These are phyloP conservation scores for Chalcosyrphus nemorum DNA, from an alignment of 2,888 invertebrate species.

Conservation along the genomic window DNA sequence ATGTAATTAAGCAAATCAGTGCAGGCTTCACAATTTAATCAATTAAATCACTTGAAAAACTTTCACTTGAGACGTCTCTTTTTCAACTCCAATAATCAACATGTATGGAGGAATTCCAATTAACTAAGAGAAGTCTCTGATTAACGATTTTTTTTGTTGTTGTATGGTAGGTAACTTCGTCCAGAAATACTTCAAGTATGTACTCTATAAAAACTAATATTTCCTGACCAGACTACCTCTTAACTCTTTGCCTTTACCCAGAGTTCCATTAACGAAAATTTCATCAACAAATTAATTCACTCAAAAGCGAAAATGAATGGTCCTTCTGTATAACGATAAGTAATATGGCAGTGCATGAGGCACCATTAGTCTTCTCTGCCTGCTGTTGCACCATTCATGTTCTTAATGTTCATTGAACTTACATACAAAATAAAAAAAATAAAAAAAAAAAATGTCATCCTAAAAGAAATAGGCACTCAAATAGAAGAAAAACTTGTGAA, in stretches of 20 bases:
- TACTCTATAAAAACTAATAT: background rate
- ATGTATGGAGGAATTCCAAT: background rate
- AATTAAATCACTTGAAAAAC: no score
- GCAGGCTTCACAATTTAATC: no score
- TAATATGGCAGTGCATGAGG: slow-evolving; percentile 25
- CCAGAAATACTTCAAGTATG: background rate
- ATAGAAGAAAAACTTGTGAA: slow-evolving; percentile 50
- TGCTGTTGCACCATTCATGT: slow-evolving; percentile 54
- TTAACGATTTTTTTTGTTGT: background rate
- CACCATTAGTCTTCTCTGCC: slow-evolving; percentile 53
- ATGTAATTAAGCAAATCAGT: no score
- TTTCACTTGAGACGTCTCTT: background rate
- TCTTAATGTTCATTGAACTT: slow-evolving; percentile 70
- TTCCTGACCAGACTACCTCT: background rate
- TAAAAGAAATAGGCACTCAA: slow-evolving; percentile 70
- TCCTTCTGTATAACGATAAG: slow-evolving; percentile 53
- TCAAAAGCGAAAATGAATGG: slow-evolving; percentile 47
- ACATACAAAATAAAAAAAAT: slow-evolving; percentile 1
- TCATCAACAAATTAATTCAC: slow-evolving; percentile 65
- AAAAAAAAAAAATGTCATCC: slow-evolving; percentile 21
- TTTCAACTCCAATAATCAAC: background rate
- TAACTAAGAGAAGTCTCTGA: background rate
- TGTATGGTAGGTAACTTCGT: background rate
- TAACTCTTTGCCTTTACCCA: background rate
- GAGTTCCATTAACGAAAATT: slow-evolving; percentile 21